Base-by-base conservation (phyloP, 2,113 vertebrate species). In the Chelonoidis abingdonii region DNA sequence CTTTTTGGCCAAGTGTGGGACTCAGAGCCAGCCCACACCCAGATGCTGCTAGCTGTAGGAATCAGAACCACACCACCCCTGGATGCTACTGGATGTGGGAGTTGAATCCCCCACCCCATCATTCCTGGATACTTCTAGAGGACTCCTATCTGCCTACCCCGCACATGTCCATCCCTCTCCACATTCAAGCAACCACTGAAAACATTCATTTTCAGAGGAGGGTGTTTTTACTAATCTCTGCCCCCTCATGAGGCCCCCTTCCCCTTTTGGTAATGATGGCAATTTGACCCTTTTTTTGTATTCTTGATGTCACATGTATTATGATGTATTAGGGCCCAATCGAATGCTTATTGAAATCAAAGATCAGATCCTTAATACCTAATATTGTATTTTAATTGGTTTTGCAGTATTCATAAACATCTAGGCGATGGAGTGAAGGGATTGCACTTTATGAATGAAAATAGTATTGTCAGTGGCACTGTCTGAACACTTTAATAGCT, bases 401-500 rank as follows among this genome's bases (percentile, higher is more conserved):
- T 69, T n/a, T 69, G 31, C 29, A 17, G 16, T 69, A 69, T 69
- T 69, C 8, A n/a, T 69, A 69, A 69, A 69, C 62, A 69, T 17
- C 35, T 69, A 69, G 17, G 31, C 7, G 4, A 69, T 69, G 31
- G 29, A 65, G 59, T 65, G 53, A n/a, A 17, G 47, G 75, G 29
- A 83, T 1, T 1, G 65, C 2, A 44, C 79, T 49, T 50, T 38
- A 0, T 14, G 3, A 50, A 5, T 0, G 47, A 9, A 76, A 7
- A 57, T 0, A 7, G 1, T 2, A 0, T 0, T 1, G 41, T 1
- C 5, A 87, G 38, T 12, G 47, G 8, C 7, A 1, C 1, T 17
- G 85, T 44, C 44, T 22, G 0, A 12, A 2, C 6, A 22, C 21
- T 2, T 1, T 2, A 50, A 59, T 38, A 62, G 10, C 29, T 62